These are phyloP conservation scores for Melanostigma gelatinosum DNA, from an alignment of 2,113 vertebrate genomes.

Conservation along the genomic window DNA sequence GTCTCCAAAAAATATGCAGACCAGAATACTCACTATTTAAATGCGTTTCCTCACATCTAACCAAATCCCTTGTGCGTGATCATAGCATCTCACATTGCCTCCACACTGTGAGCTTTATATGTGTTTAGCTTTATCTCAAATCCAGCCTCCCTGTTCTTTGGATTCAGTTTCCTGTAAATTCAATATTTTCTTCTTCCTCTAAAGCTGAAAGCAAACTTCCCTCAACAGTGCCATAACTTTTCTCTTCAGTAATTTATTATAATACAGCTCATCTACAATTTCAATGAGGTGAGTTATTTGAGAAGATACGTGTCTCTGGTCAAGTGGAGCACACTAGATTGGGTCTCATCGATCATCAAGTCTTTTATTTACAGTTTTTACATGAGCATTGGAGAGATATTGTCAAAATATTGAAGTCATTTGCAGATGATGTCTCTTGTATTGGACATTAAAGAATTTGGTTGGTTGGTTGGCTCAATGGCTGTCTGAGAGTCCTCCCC, in stretches of 20 bases:
- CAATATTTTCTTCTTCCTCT: constrained; percentile 36
- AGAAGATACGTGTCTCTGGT: constrained; percentile 1
- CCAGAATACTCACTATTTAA: constrained; percentile 7
- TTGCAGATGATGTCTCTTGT: not conserved
- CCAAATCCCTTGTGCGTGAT: not conserved
- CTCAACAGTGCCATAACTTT: constrained; percentile 6
- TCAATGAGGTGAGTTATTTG: constrained; percentile 49
- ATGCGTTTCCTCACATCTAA: constrained; percentile 5
- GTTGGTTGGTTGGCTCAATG: not conserved
- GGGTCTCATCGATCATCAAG: not conserved
- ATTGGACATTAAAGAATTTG: not conserved
- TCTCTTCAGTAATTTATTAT: constrained; percentile 34
- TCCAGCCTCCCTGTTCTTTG: constrained; percentile 22
- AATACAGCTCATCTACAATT: constrained; percentile 49
- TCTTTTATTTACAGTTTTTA: constrained; percentile 15
- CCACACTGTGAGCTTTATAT: constrained; percentile 4
- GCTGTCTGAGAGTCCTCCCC: not conserved
- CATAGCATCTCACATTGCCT: constrained; percentile 3
- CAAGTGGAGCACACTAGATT: not conserved
- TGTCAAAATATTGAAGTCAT: not conserved
- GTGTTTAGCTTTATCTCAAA: constrained; percentile 16
- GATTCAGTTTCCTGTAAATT: constrained; percentile 29
- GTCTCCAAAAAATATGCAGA: constrained; percentile 19
- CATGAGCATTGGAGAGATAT: not conserved
- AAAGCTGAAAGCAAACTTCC: constrained; percentile 35